Base-by-base conservation (phyloP, 2,888 invertebrate species). In the Dryococelus australis region DNA sequence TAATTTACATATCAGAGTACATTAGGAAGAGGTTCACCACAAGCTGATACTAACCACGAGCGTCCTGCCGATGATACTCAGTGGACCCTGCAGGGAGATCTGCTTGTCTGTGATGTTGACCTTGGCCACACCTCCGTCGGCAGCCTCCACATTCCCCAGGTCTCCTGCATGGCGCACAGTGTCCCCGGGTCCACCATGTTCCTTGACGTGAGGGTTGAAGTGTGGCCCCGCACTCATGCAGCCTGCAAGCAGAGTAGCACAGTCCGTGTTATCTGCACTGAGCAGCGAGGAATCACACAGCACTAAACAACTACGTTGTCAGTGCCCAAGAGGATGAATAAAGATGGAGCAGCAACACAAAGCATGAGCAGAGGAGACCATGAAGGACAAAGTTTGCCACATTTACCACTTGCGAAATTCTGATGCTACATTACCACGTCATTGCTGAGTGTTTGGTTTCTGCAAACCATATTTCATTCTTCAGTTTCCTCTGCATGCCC, bases 141-240 rank as follows among this genome's bases (percentile, higher is more conserved):
- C 93, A 28, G 96, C 95, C 89, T 94, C 94, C 81, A 98, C 94
- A 91, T 98, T 98, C 87, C 98, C 98, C 89, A 99, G 94, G 92
- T 99, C 99, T 0, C 99, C 99, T 84, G 96, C 95, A 92, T 99
- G 99, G 88, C 99, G 96, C 8, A 94, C 93, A 0, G 91, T 91
- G 88, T 96, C 95, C 43, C 92, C 93, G 0, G 98, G 99, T 0
- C 94, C 97, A 24, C 98, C 99, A 91, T 99, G 99, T 0, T 96
- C 96, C 90, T 95, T 94, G 90, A 95, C 95, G 85, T 92, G 90
- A 0, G 99, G 99, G 93, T 99, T 99, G 93, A 97, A 99, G 93
- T 99, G 99, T 0, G 97, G 94, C 0, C 99, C 99, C 65, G 99
- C 98, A 79, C 98, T 98, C n/a, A 96, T 97, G 93, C 99, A 99